A percentile compares a stretch with the other conserved stretches of the same genome.
These are phyloP conservation scores for Coelopa pilipes DNA, from an alignment of 2,888 invertebrate species.

Conservation along the genomic window DNA sequence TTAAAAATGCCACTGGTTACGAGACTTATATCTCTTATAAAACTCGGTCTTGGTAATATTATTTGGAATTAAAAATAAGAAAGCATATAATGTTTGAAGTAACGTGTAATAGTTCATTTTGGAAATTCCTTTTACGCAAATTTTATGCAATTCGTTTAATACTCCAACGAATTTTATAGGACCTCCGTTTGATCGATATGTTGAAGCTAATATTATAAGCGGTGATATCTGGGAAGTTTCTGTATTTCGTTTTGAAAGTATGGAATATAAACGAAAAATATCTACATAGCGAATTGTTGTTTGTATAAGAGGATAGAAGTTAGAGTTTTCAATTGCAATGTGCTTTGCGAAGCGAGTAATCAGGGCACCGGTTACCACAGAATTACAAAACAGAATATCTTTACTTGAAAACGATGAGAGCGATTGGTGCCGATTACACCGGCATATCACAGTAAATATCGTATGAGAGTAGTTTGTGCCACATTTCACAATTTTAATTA, in stretches of 20 bases:
- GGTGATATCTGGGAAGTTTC: slow-evolving; percentile 57
- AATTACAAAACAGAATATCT: slow-evolving; percentile 56
- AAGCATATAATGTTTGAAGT: slow-evolving; percentile 59
- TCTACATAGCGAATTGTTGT: slow-evolving; percentile 60
- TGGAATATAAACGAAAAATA: slow-evolving; percentile 60
- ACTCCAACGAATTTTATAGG: slow-evolving; percentile 55
- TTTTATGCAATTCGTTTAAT: slow-evolving; percentile 59
- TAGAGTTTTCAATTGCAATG: slow-evolving; percentile 60
- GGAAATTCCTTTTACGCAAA: slow-evolving; percentile 50
- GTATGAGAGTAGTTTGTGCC: too few species aligned
- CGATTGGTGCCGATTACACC: background rate
- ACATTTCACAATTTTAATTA: too few species aligned
- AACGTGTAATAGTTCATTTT: slow-evolving; percentile 58
- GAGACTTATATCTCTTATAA: slow-evolving; percentile 56
- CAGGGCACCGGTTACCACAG: slow-evolving; percentile 61
- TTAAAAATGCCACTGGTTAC: slow-evolving; percentile 62
- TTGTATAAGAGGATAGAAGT: slow-evolving; percentile 52
- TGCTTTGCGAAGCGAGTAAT: slow-evolving; percentile 62
- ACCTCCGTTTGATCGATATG: slow-evolving; percentile 63
- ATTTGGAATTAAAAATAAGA: slow-evolving; percentile 61
- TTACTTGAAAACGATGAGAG: slow-evolving; percentile 53
- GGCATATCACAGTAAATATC: too few species aligned
- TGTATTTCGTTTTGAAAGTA: slow-evolving; percentile 55
- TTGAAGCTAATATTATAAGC: slow-evolving; percentile 59
- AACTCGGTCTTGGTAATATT: slow-evolving; percentile 61